Base-by-base conservation (phyloP, 1,140 invertebrate genomes). In the Drosophila sulfurigaster region DNA sequence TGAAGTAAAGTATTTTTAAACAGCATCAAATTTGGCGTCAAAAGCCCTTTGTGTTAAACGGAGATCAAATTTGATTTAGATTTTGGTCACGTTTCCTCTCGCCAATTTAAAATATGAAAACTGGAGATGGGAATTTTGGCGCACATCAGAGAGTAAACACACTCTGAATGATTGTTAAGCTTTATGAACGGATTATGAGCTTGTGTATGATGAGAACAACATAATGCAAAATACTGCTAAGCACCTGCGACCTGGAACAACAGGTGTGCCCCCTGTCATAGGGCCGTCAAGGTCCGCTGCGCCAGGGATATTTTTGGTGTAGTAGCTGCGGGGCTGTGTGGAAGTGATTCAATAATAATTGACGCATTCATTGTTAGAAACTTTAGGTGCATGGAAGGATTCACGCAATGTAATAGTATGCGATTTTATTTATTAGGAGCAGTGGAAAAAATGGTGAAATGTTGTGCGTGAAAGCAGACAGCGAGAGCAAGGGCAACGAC, bases 211-310 rank as follows among this genome's bases (percentile, higher is more conserved):
- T 32, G 5, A 8, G 7, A 8, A 11, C 11, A 11, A 10, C 11
- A 46, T 46, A 4, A 46, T 15, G n/a, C 8, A 82, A 82, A 7
- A 20, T 62, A 13, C 28, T 48, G n/a, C 45, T 43, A 30, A 13
- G 7, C 62, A 85, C 81, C 78, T 85, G 81, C 68, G 64, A 15
- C 11, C 11, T 15, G 5, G 11, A 38, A 73, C 82, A 86, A 86
- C 82, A 86, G 82, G 82, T 86, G 82, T 86, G 78, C 60, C 62
- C 67, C 75, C 79, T 71, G 20, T 68, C 71, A 64, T 67, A 86
- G 78, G 69, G 66, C 63, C 41, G 13, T 28, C 38, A 46, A 15
- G 32, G 13, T 4, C 35, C 20, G 30, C 45, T 5, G 30, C 43
- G 10, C 8, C 5, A n/a, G 7, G 52, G 25, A 30, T 2, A 41